These are phyloP conservation scores for Spermophilus dauricus DNA, from an alignment of 2,113 vertebrate genomes.

Conservation along the genomic window DNA sequence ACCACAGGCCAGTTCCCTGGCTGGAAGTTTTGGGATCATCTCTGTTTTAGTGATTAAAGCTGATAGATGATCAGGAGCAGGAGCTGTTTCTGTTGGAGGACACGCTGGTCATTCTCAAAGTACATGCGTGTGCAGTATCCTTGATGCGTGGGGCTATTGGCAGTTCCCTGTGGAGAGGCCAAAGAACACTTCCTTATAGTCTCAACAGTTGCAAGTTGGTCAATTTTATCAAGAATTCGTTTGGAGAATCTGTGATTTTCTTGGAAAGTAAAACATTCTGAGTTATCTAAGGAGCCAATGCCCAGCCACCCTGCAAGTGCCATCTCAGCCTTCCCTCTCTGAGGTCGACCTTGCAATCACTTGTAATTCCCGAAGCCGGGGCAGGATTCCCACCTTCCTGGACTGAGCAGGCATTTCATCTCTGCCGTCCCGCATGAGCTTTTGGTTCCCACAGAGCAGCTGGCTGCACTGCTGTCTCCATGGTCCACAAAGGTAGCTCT, in stretches of 20 bases:
- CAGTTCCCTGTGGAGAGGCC: not conserved
- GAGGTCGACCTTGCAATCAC: fast-evolving
- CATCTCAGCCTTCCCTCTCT: too few relatives aligned
- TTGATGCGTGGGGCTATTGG: fast-evolving
- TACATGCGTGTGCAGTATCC: not conserved
- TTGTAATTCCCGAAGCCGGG: not conserved
- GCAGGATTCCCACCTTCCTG: too few relatives aligned
- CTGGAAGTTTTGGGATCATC: not conserved
- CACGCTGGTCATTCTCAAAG: not conserved
- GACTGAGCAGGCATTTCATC: not conserved
- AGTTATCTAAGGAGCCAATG: not conserved
- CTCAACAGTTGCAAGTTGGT: not conserved
- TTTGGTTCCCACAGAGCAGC: not conserved
- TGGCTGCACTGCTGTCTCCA: too few relatives aligned
- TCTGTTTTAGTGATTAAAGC: not conserved
- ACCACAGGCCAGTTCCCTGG: fast-evolving
- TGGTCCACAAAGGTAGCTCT: not conserved
- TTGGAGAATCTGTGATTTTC: not conserved
- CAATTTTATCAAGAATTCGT: not conserved
- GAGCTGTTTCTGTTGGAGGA: not conserved
- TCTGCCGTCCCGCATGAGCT: fast-evolving
- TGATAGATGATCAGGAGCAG: not conserved
- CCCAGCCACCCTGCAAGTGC: fast-evolving
- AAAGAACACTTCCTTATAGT: not conserved
- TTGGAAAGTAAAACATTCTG: not conserved